A percentile compares a stretch with the other conserved stretches of the same genome.
phyloP scores from a whole-genome alignment of 2,888 invertebrate species.

The Phasia obesa region DNA sequence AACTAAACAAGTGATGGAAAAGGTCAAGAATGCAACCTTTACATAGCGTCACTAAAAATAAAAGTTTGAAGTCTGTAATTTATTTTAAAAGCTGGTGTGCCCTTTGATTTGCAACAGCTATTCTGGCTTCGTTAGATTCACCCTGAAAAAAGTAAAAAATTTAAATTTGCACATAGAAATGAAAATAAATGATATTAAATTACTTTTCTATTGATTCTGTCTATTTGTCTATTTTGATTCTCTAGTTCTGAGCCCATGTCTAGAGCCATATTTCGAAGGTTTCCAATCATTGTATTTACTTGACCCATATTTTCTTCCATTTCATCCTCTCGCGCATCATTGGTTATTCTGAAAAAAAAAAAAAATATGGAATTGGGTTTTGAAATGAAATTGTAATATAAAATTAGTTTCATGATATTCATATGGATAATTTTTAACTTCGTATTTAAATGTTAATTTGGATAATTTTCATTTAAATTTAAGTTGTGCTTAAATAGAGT shows the following conservation, averaged over 20 bases:
- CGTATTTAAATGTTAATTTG: too few relatives aligned
- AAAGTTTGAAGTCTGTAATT: constrained; percentile 39
- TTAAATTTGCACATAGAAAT: background rate
- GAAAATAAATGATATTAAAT: background rate
- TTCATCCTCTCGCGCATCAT: constrained; percentile 98
- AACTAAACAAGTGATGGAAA: too few relatives aligned
- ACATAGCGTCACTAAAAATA: background rate
- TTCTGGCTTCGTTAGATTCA: constrained; percentile 96
- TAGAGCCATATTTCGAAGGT: constrained; percentile 99
- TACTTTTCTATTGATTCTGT: constrained; percentile 98
- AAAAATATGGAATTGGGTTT: too few relatives aligned
- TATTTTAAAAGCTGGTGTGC: constrained; percentile 98
- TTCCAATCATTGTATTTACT: constrained; percentile 98
- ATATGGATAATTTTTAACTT: too few relatives aligned
- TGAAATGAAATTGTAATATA: background rate
- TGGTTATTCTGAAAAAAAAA: constrained; percentile 89
- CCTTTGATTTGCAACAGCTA: constrained; percentile 97
- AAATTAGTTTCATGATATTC: too few relatives aligned
- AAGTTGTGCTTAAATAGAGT: too few relatives aligned
- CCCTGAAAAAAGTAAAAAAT: constrained; percentile 84
- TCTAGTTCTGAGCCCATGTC: constrained; percentile 99
- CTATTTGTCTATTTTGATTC: constrained; percentile 98
- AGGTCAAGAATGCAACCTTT: too few relatives aligned
- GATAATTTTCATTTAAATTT: too few relatives aligned
- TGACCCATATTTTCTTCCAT: constrained; percentile 99